A percentile compares a stretch with the other conserved stretches of the same genome.
Conservation (phyloP, 2,888 invertebrate species). For the Gymnoscelis rufifasciata region DNA sequence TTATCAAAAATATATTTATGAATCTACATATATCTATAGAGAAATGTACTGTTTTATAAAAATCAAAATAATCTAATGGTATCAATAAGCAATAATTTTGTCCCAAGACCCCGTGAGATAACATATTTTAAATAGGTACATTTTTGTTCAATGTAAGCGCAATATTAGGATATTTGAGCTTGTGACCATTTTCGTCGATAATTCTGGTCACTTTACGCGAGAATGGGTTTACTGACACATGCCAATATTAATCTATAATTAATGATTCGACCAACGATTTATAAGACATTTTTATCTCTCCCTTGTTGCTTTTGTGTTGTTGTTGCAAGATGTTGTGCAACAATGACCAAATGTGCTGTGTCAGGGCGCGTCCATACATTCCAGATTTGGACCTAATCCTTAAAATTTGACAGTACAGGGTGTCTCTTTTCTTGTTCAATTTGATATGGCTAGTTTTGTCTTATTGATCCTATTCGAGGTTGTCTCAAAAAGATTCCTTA, state of each 20-base stretch:
- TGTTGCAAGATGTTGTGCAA: conserved; percentile 70
- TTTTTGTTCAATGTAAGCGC: too few species aligned
- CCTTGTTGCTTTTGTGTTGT: conserved; percentile 52
- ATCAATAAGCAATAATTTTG: too few species aligned
- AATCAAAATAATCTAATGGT: too few species aligned
- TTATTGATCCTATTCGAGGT: too few species aligned
- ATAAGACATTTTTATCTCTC: conserved; percentile 65
- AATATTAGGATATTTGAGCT: too few species aligned
- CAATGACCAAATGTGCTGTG: conserved; percentile 44
- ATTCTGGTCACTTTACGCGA: neutral
- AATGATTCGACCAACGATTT: conserved; percentile 58
- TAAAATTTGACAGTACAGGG: conserved; percentile 43
- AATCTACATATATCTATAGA: too few species aligned
- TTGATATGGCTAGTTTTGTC: neutral
- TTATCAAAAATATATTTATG: too few species aligned
- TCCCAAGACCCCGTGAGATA: too few species aligned
- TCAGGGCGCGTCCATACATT: conserved; percentile 69
- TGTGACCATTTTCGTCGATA: too few species aligned
- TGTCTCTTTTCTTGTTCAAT: conserved; percentile 35
- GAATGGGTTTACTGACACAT: neutral
- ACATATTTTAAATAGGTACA: too few species aligned
- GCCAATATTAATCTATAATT: conserved; percentile 59
- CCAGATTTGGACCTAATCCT: conserved; percentile 58
- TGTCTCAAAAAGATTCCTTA: too few species aligned
- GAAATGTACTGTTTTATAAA: too few species aligned